Conservation (phyloP, 2,797 vertebrate species). For the Epinephelus awoara region DNA sequence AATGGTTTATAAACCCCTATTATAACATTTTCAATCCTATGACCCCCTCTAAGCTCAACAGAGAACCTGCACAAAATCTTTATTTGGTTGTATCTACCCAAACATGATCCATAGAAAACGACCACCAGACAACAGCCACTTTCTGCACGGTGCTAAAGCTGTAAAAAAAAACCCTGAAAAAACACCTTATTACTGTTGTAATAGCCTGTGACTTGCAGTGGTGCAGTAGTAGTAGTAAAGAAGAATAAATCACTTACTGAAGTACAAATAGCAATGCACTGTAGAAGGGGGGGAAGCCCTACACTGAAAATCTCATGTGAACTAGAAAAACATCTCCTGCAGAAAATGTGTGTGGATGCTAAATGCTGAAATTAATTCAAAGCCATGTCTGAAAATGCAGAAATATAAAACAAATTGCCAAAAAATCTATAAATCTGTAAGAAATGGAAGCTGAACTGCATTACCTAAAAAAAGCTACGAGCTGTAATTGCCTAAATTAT, state of each 20-base stretch:
- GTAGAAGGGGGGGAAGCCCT: too few relatives aligned
- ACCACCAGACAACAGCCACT: background rate
- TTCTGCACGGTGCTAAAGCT: background rate
- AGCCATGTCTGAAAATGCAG: too few relatives aligned
- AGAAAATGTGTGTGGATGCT: too few relatives aligned
- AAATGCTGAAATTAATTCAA: too few relatives aligned
- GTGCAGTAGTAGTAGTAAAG: background rate
- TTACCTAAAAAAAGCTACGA: too few relatives aligned
- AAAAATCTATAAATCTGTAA: too few relatives aligned
- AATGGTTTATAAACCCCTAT: background rate
- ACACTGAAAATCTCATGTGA: too few relatives aligned
- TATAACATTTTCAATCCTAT: accelerated
- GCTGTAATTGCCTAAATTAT: too few relatives aligned
- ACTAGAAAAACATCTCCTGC: too few relatives aligned
- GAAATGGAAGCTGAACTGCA: too few relatives aligned
- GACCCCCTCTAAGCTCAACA: background rate
- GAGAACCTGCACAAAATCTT: background rate
- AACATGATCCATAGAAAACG: background rate
- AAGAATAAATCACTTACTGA: background rate
- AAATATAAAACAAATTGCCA: too few relatives aligned
- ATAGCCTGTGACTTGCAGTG: background rate
- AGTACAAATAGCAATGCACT: too few relatives aligned
- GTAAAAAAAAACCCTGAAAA: background rate
- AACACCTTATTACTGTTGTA: background rate
- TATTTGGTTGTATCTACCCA: background rate